Conservation (phyloP, 2,888 invertebrate species). For the Escarpia spicata region DNA sequence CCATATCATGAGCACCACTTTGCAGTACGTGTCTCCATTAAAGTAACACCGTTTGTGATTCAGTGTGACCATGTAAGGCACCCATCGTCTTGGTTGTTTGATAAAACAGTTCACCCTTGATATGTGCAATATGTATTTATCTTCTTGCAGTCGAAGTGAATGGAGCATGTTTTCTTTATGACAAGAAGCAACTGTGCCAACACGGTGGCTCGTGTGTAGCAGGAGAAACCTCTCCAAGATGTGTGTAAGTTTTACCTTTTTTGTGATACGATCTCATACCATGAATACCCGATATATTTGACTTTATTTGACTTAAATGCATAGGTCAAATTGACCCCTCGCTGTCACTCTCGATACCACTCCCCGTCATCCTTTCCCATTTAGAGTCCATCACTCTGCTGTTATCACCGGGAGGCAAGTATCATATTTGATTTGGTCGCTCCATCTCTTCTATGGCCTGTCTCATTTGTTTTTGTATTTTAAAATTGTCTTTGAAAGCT, state of each 20-base stretch:
- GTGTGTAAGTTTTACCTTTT: neutral
- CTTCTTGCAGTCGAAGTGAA: neutral
- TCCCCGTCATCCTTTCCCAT: too few relatives aligned
- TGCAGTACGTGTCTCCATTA: neutral
- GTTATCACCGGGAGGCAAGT: too few relatives aligned
- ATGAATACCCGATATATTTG: too few relatives aligned
- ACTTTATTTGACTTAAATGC: too few relatives aligned
- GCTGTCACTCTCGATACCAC: too few relatives aligned
- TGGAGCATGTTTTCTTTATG: neutral
- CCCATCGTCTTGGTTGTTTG: too few relatives aligned
- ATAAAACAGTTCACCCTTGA: neutral
- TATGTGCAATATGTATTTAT: neutral
- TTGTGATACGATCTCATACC: neutral
- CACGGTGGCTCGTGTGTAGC: neutral
- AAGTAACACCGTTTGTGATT: neutral
- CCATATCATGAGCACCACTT: neutral
- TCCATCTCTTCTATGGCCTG: too few relatives aligned
- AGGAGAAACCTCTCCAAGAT: neutral
- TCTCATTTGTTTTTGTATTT: too few relatives aligned
- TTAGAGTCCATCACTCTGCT: too few relatives aligned
- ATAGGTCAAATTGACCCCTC: too few relatives aligned
- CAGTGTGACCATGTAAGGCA: neutral
- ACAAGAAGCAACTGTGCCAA: neutral
- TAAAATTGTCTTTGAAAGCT: too few relatives aligned
- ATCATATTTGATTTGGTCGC: too few relatives aligned